These are phyloP conservation scores for Ruditapes philippinarum DNA, from an alignment of 1,140 invertebrate species.

Conservation along the genomic window DNA sequence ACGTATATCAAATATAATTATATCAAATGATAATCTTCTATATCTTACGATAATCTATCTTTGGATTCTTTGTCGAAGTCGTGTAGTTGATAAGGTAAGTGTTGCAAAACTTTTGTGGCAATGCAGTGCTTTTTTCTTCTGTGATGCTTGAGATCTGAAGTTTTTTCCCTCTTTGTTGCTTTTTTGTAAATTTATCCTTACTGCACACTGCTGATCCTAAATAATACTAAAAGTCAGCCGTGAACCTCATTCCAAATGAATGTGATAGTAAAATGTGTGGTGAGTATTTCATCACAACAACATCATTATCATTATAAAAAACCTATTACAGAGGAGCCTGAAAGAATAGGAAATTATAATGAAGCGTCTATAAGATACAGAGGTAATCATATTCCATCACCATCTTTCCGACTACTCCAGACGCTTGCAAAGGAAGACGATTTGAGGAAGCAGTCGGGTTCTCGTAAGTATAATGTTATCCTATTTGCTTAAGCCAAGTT, in stretches of 20 bases:
- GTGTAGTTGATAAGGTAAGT: not conserved
- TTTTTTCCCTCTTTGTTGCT: not conserved
- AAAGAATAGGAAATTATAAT: constrained; percentile 81
- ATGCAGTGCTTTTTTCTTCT: not conserved
- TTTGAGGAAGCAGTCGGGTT: constrained; percentile 14
- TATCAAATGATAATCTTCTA: no score
- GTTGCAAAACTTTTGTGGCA: not conserved
- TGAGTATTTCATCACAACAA: no score
- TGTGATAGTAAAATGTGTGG: no score
- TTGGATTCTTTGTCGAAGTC: not conserved
- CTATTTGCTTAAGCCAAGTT: no score
- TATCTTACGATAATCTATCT: no score
- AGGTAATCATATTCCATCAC: constrained; percentile 94
- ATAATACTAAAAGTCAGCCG: no score
- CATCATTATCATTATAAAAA: no score
- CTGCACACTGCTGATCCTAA: no score
- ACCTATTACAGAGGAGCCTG: constrained; percentile 75
- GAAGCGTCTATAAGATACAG: constrained; percentile 89
- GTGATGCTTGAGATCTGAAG: not conserved
- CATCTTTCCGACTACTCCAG: constrained; percentile 94
- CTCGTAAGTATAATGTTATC: constrained; percentile 2
- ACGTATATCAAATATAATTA: no score
- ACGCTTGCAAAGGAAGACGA: constrained; percentile 77
- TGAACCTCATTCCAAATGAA: no score
- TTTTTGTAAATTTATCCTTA: not conserved